Conservation (phyloP, 2,888 invertebrate genomes). For the Scelioninae gen. 1 region DNA sequence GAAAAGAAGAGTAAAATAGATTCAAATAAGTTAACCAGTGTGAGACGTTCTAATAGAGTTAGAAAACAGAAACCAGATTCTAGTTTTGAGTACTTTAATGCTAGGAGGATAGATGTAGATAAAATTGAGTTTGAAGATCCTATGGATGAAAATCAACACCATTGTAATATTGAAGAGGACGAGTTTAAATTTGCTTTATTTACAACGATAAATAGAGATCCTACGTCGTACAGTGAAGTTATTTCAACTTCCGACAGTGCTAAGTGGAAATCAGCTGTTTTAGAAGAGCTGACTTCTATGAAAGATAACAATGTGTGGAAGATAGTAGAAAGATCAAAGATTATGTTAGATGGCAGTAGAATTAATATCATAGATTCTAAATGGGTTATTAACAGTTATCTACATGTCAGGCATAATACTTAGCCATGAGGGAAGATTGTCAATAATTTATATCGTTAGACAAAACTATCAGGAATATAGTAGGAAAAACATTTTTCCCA, state of each 20-base stretch:
- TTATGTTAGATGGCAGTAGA: neutral
- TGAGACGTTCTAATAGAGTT: neutral
- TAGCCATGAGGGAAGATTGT: neutral
- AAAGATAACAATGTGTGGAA: constrained; percentile 58
- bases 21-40: neutral
- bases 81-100: neutral
- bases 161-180: neutral
- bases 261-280: constrained; percentile 53
- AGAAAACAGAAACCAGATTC: neutral
- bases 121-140: neutral
- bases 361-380: constrained; percentile 28
- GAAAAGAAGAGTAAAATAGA: neutral
- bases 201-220: constrained; percentile 16
- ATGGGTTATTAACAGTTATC: constrained; percentile 63
- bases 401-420: no score
- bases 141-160: neutral
- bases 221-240: constrained; percentile 44
- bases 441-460: neutral
- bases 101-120: neutral
- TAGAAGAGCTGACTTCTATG: constrained; percentile 61
- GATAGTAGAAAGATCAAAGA: constrained; percentile 39
- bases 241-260: constrained; percentile 30
- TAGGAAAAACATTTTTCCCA: neutral
- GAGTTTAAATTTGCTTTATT: constrained; percentile 4
- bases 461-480: neutral